A percentile compares a stretch with the other conserved stretches of the same genome.
Evolutionary conservation across 1,140 invertebrate species (phyloP).

Genomic region (Drosophila sturtevanti): DNA sequence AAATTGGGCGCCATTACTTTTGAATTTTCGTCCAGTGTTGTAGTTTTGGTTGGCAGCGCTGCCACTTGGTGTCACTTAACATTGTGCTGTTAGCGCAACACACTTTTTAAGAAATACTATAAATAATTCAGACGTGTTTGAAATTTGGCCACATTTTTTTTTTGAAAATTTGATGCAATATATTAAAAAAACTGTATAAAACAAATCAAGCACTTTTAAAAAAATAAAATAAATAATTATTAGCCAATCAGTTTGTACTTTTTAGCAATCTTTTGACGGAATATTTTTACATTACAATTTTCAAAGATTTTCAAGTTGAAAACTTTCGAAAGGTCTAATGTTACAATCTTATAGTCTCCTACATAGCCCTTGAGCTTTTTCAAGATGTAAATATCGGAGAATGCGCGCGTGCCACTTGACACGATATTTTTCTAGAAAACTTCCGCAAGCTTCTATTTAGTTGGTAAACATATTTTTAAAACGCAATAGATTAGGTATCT

Average conservation of each 20-base stretch:
- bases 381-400: background rate
- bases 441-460: constrained; percentile 1
- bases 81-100: background rate
- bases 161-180: background rate
- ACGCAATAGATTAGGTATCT: background rate
- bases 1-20: background rate
- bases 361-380: background rate
- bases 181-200: too few relatives aligned
- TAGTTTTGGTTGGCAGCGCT: background rate
- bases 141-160: too few relatives aligned
- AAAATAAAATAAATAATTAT: too few relatives aligned
- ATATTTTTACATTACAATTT: too few relatives aligned
- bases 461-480: constrained; percentile 6
- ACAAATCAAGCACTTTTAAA: too few relatives aligned
- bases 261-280: too few relatives aligned
- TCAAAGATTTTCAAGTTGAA: too few relatives aligned
- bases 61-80: background rate
- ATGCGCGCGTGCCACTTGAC: constrained; percentile 23
- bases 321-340: too few relatives aligned
- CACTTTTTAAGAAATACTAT: background rate
- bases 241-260: too few relatives aligned
- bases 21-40: background rate
- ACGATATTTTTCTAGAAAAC: constrained; percentile 13
- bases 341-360: background rate
- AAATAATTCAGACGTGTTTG: too few relatives aligned